Conservation (phyloP, 2,797 vertebrate species). For the Microchirus variegatus region DNA sequence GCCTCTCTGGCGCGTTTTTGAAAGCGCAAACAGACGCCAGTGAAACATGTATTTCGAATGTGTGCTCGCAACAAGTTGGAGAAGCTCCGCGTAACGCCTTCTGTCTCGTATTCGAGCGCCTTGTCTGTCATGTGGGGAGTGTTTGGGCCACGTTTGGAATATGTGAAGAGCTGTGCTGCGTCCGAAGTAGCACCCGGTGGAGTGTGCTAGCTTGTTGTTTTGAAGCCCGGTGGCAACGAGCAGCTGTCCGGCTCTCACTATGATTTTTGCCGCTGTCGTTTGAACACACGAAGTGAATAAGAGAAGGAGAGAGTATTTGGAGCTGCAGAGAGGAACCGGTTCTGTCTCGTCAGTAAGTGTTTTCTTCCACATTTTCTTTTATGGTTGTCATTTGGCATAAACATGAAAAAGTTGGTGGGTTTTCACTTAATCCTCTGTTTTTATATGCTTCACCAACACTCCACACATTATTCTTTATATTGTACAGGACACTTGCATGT, state of each 20-base stretch:
- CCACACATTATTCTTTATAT: too few relatives aligned
- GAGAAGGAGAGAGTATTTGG: slow-evolving; percentile 1
- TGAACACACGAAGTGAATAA: slow-evolving; percentile 2
- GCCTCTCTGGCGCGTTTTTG: slow-evolving; percentile 74
- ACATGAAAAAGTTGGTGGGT: neutral
- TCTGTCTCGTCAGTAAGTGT: slow-evolving; percentile 52
- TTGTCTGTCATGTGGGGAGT: slow-evolving; percentile 2
- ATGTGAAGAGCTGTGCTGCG: slow-evolving; percentile 5
- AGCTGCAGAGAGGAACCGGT: neutral
- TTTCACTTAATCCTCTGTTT: neutral
- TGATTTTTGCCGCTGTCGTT: slow-evolving; percentile 5
- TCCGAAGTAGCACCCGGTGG: slow-evolving; percentile 2
- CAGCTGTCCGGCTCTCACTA: slow-evolving; percentile 8
- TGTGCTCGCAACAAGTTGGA: neutral
- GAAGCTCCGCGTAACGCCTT: neutral
- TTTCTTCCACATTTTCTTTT: slow-evolving; percentile 9
- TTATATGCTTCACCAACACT: too few relatives aligned
- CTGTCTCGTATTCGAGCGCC: rapidly evolving
- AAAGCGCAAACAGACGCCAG: slow-evolving; percentile 32
- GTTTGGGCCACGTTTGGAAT: slow-evolving; percentile 3
- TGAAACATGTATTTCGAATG: slow-evolving; percentile 25
- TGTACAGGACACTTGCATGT: too few relatives aligned
- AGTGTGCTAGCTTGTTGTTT: slow-evolving; percentile 57
- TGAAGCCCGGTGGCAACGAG: slow-evolving; percentile 13
- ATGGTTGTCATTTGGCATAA: neutral